phyloP scores from a whole-genome alignment of 1,140 invertebrate species.

The Meteorus sp. region DNA sequence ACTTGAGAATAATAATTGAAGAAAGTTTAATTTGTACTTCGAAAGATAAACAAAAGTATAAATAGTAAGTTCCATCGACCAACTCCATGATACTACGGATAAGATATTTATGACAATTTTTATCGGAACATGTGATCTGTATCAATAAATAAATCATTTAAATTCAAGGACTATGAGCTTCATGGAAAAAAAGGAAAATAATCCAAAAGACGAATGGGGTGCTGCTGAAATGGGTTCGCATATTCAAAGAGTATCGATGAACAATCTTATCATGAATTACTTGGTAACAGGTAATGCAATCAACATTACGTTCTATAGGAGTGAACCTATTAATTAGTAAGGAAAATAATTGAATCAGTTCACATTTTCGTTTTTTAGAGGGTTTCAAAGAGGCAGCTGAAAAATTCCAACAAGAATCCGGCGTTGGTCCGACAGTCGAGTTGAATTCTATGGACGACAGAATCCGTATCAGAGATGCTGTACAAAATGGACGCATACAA shows the following conservation, averaged over 20 bases:
- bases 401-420: constrained; percentile 94
- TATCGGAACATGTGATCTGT: background rate
- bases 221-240: constrained; percentile 66
- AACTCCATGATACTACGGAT: too few relatives aligned
- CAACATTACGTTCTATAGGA: too few relatives aligned
- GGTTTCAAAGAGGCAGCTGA: constrained; percentile 98
- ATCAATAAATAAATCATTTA: background rate
- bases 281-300: constrained; percentile 91
- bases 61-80: too few relatives aligned
- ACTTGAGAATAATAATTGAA: too few relatives aligned
- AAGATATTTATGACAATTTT: too few relatives aligned
- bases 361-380: constrained; percentile 62
- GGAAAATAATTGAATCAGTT: too few relatives aligned
- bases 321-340: too few relatives aligned
- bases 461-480: constrained; percentile 92
- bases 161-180: constrained; percentile 46
- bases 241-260: constrained; percentile 89
- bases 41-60: too few relatives aligned
- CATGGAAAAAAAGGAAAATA: constrained; percentile 49
- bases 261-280: constrained; percentile 98
- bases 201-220: constrained; percentile 55
- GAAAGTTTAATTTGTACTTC: too few relatives aligned
- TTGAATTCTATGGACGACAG: constrained; percentile 89
- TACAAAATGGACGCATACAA: constrained; percentile 90
- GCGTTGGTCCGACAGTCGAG: constrained; percentile 83